A percentile compares a stretch with the other conserved stretches of the same genome.
These are phyloP conservation scores for Sebastolobus alascanus DNA, from an alignment of 2,797 vertebrate genomes.

Conservation along the genomic window DNA sequence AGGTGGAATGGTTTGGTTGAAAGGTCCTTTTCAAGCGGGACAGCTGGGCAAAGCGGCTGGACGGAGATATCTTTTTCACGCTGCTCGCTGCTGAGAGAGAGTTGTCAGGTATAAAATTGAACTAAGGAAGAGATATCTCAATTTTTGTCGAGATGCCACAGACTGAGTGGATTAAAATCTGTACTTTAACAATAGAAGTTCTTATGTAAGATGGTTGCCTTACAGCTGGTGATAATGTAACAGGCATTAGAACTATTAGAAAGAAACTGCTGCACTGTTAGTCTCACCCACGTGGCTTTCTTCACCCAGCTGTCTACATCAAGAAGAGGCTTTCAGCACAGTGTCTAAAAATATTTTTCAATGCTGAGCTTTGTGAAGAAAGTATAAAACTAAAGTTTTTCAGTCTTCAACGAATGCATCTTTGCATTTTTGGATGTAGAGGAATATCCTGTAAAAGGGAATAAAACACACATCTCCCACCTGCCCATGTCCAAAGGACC, in stretches of 20 bases:
- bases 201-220: constrained; percentile 10
- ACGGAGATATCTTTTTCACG: constrained; percentile 43
- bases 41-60: constrained; percentile 39
- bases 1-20: constrained; percentile 60
- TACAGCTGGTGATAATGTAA: constrained; percentile 16
- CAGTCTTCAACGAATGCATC: not conserved
- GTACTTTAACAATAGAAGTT: not conserved
- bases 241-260: constrained; percentile 2
- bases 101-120: constrained; percentile 55
- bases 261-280: constrained; percentile 12
- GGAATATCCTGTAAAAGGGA: not conserved
- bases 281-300: constrained; percentile 6
- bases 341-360: constrained; percentile 23
- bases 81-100: constrained; percentile 17
- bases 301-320: constrained; percentile 23
- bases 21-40: constrained; percentile 46
- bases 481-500: not conserved
- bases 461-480: constrained; percentile 5
- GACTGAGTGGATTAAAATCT: constrained; percentile 24
- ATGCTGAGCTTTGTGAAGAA: not conserved
- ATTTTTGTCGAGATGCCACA: constrained; percentile 9
- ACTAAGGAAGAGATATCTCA: constrained; percentile 28
- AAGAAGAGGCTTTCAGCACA: constrained; percentile 22
- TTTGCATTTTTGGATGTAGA: not conserved
- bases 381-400: constrained; percentile 7